Base-by-base conservation (phyloP, 2,797 vertebrate species). In the Mastacembelus armatus region DNA sequence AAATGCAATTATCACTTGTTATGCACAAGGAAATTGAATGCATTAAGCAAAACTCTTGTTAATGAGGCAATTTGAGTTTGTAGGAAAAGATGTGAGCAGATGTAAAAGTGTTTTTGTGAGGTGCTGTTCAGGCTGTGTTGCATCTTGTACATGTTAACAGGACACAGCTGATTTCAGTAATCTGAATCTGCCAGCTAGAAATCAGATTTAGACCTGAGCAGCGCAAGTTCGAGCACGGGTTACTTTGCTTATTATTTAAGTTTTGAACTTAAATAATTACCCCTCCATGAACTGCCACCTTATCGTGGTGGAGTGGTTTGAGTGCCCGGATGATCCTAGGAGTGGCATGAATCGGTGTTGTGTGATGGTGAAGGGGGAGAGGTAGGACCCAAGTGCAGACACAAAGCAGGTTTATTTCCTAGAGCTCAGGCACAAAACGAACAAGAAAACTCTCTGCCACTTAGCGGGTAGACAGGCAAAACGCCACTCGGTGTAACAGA, bases 1-100 rank as follows among this genome's bases (percentile, higher is more conserved):
- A 36, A 32, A 63, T 40, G 36, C 52, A 39, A 44, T 65, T 27
- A 54, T 63, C 26, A 39, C 35, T 48, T 43, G n/a, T 50, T 33
- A 45, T 24, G n/a, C 19, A 3, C 12, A 15, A 27, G 24, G 16
- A 59, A 27, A 48, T 36, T 63, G 11, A 48, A 36, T 59, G 43
- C 50, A 42, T 30, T 49, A 15, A 36, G 30, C 32, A 16, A 52
- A 51, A 60, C 55, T 36, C 45, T 24, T 21, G 35, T 32, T 45
- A 68, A 42, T 47, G 26, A 64, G 26, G 12, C 33, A 38, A n/a
- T 68, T 45, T 40, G 15, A 58, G 35, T 32, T 45, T 2, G 19
- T 18, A 8, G 8, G 32, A 50, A 19, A 42, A 30, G 32, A 51
- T 43, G 22, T 26, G 42, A 27, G 22, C 27, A 48, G 29, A 27